Conservation (phyloP, 2,797 vertebrate species). For the Melanotaenia maccullochi region DNA sequence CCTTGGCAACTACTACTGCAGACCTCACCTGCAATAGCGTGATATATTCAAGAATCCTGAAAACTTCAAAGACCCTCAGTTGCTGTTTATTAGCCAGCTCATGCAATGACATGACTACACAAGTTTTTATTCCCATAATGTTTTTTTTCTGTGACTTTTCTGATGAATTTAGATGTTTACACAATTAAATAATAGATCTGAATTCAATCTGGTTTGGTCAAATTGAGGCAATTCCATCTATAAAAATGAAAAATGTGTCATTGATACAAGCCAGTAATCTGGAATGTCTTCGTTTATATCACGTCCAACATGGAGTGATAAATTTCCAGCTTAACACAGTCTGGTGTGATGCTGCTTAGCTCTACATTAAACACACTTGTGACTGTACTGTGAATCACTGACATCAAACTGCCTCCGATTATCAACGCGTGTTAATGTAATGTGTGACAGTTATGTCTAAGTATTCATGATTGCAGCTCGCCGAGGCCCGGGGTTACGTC, state of each 20-base stretch:
- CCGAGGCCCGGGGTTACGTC: not conserved
- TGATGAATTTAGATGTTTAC: not conserved
- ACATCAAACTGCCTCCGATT: slow-evolving; percentile 8
- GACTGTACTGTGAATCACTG: slow-evolving; percentile 19
- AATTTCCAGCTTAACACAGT: not conserved
- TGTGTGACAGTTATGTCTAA: slow-evolving; percentile 12
- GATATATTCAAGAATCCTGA: too few species aligned
- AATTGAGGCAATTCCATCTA: not conserved
- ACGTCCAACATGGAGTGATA: not conserved
- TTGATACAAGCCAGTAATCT: not conserved
- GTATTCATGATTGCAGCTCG: slow-evolving; percentile 40
- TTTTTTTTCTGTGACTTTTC: not conserved
- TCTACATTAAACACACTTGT: slow-evolving; percentile 12
- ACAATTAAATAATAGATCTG: not conserved
- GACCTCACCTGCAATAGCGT: too few species aligned
- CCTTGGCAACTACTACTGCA: not conserved
- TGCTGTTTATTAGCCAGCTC: too few species aligned
- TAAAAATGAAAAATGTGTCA: not conserved
- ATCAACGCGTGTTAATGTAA: slow-evolving; percentile 6
- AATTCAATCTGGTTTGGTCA: not conserved
- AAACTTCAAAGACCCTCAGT: too few species aligned
- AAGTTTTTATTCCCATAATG: too few species aligned
- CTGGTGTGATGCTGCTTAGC: not conserved
- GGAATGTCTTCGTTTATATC: not conserved
- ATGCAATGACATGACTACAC: too few species aligned